Evolutionary conservation across 2,888 invertebrate species (phyloP).

Genomic region (Eugnorisma glareosa): DNA sequence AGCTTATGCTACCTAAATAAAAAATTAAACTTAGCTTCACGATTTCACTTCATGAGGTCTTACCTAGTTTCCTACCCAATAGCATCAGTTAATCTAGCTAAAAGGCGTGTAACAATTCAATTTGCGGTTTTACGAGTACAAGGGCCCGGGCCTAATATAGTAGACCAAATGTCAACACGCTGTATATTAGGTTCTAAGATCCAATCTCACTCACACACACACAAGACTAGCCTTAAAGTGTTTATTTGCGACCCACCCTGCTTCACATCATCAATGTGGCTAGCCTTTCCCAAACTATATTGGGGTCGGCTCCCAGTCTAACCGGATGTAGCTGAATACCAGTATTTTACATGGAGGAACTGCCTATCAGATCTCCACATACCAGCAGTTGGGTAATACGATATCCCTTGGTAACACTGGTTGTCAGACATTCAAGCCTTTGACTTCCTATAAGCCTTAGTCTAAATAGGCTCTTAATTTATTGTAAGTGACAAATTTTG

Average conservation of each 20-base stretch:
- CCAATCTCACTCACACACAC: slow-evolving; percentile 13
- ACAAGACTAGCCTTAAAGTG: background rate
- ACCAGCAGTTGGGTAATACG: background rate
- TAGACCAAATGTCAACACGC: slow-evolving; percentile 41
- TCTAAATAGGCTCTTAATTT: too few relatives aligned
- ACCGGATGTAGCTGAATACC: background rate
- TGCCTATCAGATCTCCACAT: background rate
- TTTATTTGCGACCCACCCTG: background rate
- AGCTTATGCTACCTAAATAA: background rate
- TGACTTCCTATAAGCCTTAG: too few relatives aligned
- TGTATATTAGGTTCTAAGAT: slow-evolving; percentile 33
- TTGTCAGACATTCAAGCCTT: background rate
- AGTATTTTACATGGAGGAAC: background rate
- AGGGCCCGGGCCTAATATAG: background rate
- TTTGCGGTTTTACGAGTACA: slow-evolving; percentile 43
- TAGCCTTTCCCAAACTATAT: background rate
- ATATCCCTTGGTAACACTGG: background rate
- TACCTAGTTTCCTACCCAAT: background rate
- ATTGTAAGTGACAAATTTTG: too few relatives aligned
- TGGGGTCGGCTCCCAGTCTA: background rate
- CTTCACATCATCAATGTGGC: background rate
- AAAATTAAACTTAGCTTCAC: background rate
- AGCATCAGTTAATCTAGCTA: slow-evolving; percentile 15
- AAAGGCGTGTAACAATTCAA: slow-evolving; percentile 34
- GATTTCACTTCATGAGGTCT: background rate